Base-by-base conservation (phyloP, 2,797 vertebrate genomes). In the Microctenopoma lineatum region DNA sequence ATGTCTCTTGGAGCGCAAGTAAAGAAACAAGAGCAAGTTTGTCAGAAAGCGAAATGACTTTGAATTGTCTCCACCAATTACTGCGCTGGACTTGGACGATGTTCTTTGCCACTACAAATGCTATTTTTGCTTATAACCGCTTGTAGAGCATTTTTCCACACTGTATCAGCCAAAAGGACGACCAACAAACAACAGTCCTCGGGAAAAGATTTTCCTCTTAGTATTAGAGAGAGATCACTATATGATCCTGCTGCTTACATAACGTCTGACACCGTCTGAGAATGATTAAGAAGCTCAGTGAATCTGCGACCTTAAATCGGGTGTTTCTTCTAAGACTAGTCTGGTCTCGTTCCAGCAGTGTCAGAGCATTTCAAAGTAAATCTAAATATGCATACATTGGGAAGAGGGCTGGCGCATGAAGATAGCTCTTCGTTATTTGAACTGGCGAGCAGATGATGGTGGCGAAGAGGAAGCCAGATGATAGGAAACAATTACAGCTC, bases 1-100 rank as follows among this genome's bases (percentile, higher is more conserved):
- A 88, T 91, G 84, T 88, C 36, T 89, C 41, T 52, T 66, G 66
- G 64, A 80, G 48, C 82, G 75, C 21, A 58, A 65, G 62, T 64
- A 84, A 77, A 83, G 63, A 75, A 84, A 75, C 79, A 77, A 41
- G 53, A 44, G 67, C 50, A 45, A 39, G 62, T 74, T 85, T 79
- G 73, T 89, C 75, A 66, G 72, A 27, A 25, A 68, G 45, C 62
- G 51, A 46, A 62, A 25, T 27, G 18, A 70, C 88, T 89, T 90
- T 88, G 77, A 89, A 85, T 72, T 78, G 69, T 75, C 81, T 69
- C 47, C n/a, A 55, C 21, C 65, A 77, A 77, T 76, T 70, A 74
- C 52, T 54, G 36, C 52, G 36, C 38, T 47, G 44, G 57, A 68
- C 66, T 72, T 62, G 57, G 66, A 69, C 47, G 38, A 67, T 66